Evolutionary conservation across 2,797 vertebrate genomes (phyloP), one percentile per base, ranked within the genome.

Genomic region (Spinibarbus caldwelli): DNA sequence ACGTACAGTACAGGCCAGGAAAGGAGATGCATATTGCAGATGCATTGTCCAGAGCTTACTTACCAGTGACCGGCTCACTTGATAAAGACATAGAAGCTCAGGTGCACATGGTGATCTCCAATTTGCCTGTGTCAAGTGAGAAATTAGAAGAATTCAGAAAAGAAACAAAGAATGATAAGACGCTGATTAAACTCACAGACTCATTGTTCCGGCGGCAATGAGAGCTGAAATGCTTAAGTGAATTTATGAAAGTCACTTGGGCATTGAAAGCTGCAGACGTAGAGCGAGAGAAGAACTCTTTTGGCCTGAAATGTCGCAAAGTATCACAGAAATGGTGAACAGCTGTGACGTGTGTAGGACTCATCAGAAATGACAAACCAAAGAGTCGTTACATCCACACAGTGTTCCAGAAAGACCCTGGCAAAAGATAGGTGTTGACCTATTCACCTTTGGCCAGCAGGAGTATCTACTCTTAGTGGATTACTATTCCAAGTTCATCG

Each of bases 101-200:
- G 72, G 77, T 70, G 34, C 59, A 86, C 82, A 80, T 64, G 70
- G 41, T 86, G 85, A 91, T 89, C 85, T 88, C 86, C 70, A 86
- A 80, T n/a, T 76, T 80, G 49, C 54, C 84, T 49, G 77, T 85
- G 66, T 70, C 78, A 72, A 80, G 21, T 21, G 54, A 81, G 47
- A 86, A 86, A 49, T 17, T 78, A 7, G 70, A 75, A 11, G 49
- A 73, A 41, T 78, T 86, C 75, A 34, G 9, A 62, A 71, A 64
- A 6, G 62, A 83, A 76, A 86, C 66, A 31, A 70, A 59, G 43
- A 86, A 66, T 34, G 43, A 78, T 21, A 8, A 19, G 29, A 81
- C 57, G 2, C 29, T 82, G 41, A 81, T 6, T 19, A 81, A 81
- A 81, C 38, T 66, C 9, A 80, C 38, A 82, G 64, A 62, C 17